A percentile compares a stretch with the other conserved stretches of the same genome.
Conservation (phyloP, 2,113 vertebrate genomes). For the Oceanodroma tethys region DNA sequence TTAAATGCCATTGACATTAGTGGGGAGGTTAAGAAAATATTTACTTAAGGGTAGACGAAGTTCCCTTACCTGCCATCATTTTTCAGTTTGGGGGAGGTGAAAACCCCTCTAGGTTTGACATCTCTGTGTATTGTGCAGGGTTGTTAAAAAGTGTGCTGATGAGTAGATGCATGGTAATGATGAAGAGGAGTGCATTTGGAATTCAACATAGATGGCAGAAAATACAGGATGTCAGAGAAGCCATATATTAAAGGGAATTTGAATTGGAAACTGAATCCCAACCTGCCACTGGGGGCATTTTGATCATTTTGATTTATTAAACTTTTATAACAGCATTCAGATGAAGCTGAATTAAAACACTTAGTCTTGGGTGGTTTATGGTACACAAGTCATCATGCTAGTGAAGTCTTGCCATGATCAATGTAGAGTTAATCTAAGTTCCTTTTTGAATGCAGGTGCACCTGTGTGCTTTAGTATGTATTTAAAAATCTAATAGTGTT, state of each 20-base stretch:
- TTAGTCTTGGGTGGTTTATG: conserved; percentile 70
- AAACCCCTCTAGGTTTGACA: conserved; percentile 56
- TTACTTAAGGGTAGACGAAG: conserved; percentile 66
- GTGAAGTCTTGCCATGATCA: conserved; percentile 30
- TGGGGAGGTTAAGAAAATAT: conserved; percentile 59
- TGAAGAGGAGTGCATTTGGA: conserved; percentile 71
- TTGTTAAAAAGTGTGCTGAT: conserved; percentile 64
- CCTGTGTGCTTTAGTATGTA: not conserved
- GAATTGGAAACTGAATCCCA: conserved; percentile 80
- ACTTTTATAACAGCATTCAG: conserved; percentile 79
- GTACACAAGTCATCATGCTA: conserved; percentile 16
- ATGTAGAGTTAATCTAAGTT: conserved; percentile 42
- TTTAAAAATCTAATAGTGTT: conserved; percentile 38
- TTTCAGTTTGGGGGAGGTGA: conserved; percentile 28
- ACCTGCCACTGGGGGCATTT: conserved; percentile 77
- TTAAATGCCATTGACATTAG: conserved; percentile 44
- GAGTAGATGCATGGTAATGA: conserved; percentile 69
- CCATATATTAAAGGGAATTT: conserved; percentile 79
- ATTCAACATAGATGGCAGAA: conserved; percentile 70
- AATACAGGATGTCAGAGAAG: conserved; percentile 75
- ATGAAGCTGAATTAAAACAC: conserved; percentile 72
- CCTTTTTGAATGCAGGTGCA: conserved; percentile 14
- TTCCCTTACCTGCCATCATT: conserved; percentile 59
- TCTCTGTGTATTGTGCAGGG: conserved; percentile 53
- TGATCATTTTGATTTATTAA: conserved; percentile 88